Conservation (phyloP, 23 tunicate genomes). For the Botrylloides violaceus region DNA sequence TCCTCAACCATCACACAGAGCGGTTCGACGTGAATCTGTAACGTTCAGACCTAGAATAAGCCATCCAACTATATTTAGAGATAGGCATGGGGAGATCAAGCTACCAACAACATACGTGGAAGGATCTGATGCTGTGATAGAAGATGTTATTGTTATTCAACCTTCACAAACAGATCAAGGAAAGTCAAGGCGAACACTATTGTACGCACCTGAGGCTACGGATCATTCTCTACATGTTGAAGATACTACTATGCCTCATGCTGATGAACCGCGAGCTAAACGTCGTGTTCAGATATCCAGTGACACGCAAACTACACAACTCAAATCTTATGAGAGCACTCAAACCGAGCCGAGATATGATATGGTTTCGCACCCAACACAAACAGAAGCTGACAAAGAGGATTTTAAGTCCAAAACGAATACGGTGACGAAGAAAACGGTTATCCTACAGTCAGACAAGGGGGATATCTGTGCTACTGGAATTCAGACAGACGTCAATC, state of each 20-base stretch:
- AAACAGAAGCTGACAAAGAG: background rate
- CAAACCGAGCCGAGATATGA: slow-evolving; percentile 13
- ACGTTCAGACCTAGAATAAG: background rate
- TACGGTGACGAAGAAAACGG: background rate
- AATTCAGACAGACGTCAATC: background rate
- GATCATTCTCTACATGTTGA: background rate
- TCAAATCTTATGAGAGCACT: slow-evolving; percentile 4
- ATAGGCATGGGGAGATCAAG: background rate
- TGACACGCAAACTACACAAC: background rate
- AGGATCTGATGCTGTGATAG: background rate
- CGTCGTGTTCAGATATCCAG: background rate
- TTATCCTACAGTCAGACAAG: background rate
- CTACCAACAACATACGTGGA: background rate
- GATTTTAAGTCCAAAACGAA: background rate
- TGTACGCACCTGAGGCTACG: slow-evolving; percentile 13
- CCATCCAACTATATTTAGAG: background rate
- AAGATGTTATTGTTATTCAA: background rate
- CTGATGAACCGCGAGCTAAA: background rate
- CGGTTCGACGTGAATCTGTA: background rate
- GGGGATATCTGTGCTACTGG: background rate
- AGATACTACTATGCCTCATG: background rate
- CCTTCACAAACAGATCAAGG: background rate
- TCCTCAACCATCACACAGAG: background rate
- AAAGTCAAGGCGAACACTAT: background rate
- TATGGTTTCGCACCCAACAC: no score